phyloP scores from a whole-genome alignment of 2,888 invertebrate species.

The Melinaea marsaeus region DNA sequence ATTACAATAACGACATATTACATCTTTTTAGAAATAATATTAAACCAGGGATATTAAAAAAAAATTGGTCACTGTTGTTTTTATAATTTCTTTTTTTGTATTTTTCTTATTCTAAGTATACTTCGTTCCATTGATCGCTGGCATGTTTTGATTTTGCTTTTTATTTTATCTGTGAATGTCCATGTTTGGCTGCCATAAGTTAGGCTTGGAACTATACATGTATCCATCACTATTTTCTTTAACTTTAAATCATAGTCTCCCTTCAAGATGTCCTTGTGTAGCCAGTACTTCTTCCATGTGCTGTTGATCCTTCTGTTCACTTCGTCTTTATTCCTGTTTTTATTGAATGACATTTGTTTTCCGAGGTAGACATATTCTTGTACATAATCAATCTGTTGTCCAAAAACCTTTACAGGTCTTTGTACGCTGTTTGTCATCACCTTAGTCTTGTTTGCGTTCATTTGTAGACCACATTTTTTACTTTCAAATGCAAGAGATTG shows the following conservation, averaged over 20 bases:
- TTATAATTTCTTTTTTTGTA: neutral
- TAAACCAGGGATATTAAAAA: too few relatives aligned
- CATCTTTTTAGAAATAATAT: too few relatives aligned
- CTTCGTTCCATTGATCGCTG: slow-evolving; percentile 2
- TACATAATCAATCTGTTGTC: neutral
- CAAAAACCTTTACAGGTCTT: neutral
- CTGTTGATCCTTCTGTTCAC: neutral
- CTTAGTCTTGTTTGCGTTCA: neutral
- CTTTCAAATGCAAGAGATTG: neutral
- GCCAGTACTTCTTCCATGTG: neutral
- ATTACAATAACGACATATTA: too few relatives aligned
- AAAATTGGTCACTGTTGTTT: too few relatives aligned
- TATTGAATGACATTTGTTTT: neutral
- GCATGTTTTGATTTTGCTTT: slow-evolving; percentile 4
- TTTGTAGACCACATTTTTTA: neutral
- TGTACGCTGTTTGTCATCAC: neutral
- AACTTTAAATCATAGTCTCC: neutral
- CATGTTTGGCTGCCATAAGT: neutral
- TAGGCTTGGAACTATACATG: neutral
- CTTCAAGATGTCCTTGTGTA: neutral
- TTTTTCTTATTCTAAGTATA: slow-evolving; percentile 4
- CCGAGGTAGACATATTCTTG: neutral
- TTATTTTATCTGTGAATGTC: slow-evolving; percentile 13
- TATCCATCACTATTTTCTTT: neutral
- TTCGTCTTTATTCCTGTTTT: neutral